phyloP scores from a whole-genome alignment of 2,113 vertebrate species.

The Barbus barbus region DNA sequence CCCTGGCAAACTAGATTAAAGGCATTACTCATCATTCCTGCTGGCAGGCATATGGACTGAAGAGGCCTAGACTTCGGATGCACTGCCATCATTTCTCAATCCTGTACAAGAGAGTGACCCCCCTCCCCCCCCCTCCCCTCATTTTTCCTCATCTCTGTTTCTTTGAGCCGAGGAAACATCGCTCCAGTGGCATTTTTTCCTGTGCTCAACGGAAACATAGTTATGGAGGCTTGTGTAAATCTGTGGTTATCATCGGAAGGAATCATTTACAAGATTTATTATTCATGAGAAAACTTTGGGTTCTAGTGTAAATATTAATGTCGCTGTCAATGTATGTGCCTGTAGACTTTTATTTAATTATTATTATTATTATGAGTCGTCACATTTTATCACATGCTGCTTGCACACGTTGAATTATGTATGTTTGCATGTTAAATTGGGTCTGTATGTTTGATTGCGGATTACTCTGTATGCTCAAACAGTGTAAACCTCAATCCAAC shows the following conservation, averaged over 20 bases:
- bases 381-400: background rate
- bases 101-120: conserved; percentile 32
- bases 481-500: background rate
- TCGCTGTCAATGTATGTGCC: background rate
- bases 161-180: background rate
- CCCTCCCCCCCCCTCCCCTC: no score
- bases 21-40: conserved; percentile 50
- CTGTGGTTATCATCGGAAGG: background rate
- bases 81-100: conserved; percentile 41
- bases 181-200: background rate
- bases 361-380: background rate
- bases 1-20: conserved; percentile 51
- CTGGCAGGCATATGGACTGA: conserved; percentile 39
- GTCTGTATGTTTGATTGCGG: background rate
- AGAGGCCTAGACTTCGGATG: conserved; percentile 18
- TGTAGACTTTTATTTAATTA: conserved; percentile 7
- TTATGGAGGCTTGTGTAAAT: background rate
- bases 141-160: conserved; percentile 28
- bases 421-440: background rate
- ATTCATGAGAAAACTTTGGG: background rate
- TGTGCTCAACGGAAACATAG: background rate
- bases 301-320: background rate
- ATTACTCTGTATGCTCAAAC: background rate
- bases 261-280: background rate
- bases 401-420: background rate